Conservation (phyloP, 1,140 invertebrate species). For the Cydia pomonella region DNA sequence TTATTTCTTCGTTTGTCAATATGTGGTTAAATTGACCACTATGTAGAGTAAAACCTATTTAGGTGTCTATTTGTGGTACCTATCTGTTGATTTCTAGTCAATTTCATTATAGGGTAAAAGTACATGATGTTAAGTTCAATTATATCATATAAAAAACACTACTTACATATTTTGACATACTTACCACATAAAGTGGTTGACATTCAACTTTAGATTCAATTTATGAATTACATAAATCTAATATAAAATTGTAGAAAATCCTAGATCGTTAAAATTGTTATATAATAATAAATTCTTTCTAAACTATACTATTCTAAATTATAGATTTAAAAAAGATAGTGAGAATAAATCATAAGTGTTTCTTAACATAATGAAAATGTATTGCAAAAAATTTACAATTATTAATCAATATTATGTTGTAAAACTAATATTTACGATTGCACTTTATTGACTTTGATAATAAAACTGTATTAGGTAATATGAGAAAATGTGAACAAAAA, state of each 20-base stretch:
- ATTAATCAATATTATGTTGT: slow-evolving; percentile 39
- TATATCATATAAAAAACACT: not conserved
- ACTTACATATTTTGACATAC: slow-evolving; percentile 5
- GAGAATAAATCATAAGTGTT: slow-evolving; percentile 60
- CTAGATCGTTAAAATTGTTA: slow-evolving; percentile 3
- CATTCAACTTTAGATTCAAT: not conserved
- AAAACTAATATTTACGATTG: slow-evolving; percentile 40
- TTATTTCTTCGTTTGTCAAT: slow-evolving; percentile 29
- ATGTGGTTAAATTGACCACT: slow-evolving; percentile 13
- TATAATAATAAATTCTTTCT: slow-evolving; percentile 26
- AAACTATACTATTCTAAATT: slow-evolving; percentile 36
- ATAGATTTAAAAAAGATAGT: slow-evolving; percentile 58
- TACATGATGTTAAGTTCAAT: slow-evolving; percentile 23
- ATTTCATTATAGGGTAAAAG: slow-evolving; percentile 46
- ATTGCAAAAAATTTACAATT: slow-evolving; percentile 38
- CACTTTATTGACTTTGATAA: slow-evolving; percentile 51
- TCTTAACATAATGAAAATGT: slow-evolving; percentile 43
- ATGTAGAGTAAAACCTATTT: slow-evolving; percentile 7
- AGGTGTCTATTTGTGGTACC: slow-evolving; percentile 42
- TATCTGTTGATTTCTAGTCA: slow-evolving; percentile 59
- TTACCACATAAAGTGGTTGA: not conserved
- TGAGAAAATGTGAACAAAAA: slow-evolving; percentile 30
- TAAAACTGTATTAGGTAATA: slow-evolving; percentile 47
- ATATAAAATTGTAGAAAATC: slow-evolving; percentile 22
- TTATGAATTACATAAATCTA: slow-evolving; percentile 1